Evolutionary conservation across 2,888 invertebrate species (phyloP).

Genomic region (Chymomyza amoena): DNA sequence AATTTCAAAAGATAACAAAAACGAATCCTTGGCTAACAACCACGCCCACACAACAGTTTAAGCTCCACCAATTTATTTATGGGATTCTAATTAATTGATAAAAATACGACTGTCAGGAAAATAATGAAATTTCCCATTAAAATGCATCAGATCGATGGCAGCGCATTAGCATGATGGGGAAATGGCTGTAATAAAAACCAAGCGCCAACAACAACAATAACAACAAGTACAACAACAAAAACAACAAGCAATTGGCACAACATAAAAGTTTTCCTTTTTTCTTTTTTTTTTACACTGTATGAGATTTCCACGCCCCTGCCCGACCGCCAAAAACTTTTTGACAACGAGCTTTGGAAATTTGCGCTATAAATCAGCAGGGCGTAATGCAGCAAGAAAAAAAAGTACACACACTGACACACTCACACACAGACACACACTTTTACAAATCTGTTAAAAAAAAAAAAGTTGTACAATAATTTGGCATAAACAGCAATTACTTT

Average conservation of each 20-base stretch:
- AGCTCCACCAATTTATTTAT: constrained; percentile 20
- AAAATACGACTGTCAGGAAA: constrained; percentile 41
- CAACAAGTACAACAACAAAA: constrained; percentile 14
- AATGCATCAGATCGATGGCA: constrained; percentile 10
- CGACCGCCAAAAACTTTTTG: constrained; percentile 46
- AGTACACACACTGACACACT: constrained; percentile 11
- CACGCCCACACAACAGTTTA: background rate
- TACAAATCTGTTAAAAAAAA: constrained; percentile 7
- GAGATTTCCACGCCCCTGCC: background rate
- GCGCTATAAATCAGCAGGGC: constrained; percentile 59
- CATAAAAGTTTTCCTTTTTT: constrained; percentile 25
- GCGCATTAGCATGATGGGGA: background rate
- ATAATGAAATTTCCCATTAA: constrained; percentile 31
- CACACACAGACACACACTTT: constrained; percentile 2
- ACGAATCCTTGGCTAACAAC: background rate
- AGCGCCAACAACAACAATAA: constrained; percentile 9
- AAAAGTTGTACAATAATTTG: constrained; percentile 46
- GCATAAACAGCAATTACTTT: constrained; percentile 67
- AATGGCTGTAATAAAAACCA: background rate
- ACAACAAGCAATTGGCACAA: constrained; percentile 5
- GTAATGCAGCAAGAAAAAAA: constrained; percentile 23
- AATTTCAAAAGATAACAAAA: background rate
- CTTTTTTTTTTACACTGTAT: constrained; percentile 9
- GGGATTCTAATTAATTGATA: background rate
- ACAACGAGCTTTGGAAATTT: constrained; percentile 57